Conservation (phyloP, 1,140 invertebrate species). For the Bombus consobrinus region DNA sequence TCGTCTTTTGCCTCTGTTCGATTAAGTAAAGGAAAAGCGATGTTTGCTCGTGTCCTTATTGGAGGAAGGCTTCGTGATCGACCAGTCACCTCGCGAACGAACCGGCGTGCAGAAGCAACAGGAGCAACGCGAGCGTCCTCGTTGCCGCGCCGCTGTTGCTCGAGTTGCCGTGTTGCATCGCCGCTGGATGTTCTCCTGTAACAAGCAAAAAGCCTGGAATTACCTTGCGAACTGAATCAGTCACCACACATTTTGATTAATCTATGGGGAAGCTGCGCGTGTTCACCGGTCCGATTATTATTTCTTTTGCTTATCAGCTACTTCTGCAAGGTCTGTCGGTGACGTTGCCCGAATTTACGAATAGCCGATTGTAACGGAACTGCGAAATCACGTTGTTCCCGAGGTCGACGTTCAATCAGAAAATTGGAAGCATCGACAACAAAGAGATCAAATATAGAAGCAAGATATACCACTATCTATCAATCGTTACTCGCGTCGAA, state of each 20-base stretch:
- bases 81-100: conserved; percentile 80
- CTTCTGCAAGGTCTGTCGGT: too few species aligned
- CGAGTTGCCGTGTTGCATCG: conserved; percentile 86
- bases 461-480: too few species aligned
- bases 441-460: too few species aligned
- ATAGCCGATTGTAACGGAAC: neutral
- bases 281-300: too few species aligned
- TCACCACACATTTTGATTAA: neutral
- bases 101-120: conserved; percentile 75
- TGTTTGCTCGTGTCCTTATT: conserved; percentile 48
- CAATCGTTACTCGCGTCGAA: neutral
- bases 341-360: too few species aligned
- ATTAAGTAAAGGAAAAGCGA: conserved; percentile 43
- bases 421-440: neutral
- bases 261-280: neutral
- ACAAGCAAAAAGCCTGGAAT: conserved; percentile 38
- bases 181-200: conserved; percentile 85
- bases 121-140: conserved; percentile 76
- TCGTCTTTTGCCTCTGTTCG: neutral
- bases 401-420: neutral
- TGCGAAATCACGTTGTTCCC: neutral
- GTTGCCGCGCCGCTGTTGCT: conserved; percentile 81
- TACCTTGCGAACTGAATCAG: neutral
- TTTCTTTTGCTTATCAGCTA: neutral
- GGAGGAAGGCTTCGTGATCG: conserved; percentile 53